phyloP scores from a whole-genome alignment of 2,797 vertebrate genomes.

The Leontocebus nigricollis region DNA sequence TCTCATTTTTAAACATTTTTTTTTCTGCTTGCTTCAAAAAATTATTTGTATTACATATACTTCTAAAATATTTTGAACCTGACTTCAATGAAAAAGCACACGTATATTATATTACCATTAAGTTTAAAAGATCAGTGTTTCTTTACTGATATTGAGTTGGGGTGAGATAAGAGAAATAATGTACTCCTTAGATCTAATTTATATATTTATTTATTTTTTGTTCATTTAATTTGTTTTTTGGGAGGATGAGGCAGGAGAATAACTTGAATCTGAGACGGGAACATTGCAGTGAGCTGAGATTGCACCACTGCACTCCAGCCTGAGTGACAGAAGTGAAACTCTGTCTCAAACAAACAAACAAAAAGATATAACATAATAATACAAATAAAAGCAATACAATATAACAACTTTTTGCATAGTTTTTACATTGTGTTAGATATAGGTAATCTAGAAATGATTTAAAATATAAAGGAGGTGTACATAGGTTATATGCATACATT shows the following conservation, averaged over 20 bases:
- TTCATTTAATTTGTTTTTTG: not conserved
- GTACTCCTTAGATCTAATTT: not conserved
- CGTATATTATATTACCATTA: not conserved
- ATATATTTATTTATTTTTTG: not conserved
- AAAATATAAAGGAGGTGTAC: not conserved
- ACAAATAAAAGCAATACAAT: not conserved
- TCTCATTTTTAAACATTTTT: not conserved
- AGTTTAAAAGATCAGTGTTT: not conserved
- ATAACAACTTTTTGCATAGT: not conserved
- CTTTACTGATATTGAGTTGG: not conserved
- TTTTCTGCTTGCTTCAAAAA: not conserved
- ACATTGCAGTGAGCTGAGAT: not conserved
- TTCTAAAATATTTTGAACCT: slow-evolving; percentile 25
- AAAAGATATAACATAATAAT: not conserved
- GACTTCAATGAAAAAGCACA: not conserved
- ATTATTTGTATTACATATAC: not conserved
- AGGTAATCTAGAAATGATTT: not conserved
- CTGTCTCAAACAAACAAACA: not conserved
- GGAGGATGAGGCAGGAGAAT: not conserved
- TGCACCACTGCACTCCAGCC: not conserved
- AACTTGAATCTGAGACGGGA: not conserved
- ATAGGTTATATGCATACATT: not conserved
- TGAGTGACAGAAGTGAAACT: not conserved
- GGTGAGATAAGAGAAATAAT: not conserved
- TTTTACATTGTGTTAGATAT: not conserved